Evolutionary conservation across 2,113 vertebrate species (phyloP).

Genomic region (Channa argus): DNA sequence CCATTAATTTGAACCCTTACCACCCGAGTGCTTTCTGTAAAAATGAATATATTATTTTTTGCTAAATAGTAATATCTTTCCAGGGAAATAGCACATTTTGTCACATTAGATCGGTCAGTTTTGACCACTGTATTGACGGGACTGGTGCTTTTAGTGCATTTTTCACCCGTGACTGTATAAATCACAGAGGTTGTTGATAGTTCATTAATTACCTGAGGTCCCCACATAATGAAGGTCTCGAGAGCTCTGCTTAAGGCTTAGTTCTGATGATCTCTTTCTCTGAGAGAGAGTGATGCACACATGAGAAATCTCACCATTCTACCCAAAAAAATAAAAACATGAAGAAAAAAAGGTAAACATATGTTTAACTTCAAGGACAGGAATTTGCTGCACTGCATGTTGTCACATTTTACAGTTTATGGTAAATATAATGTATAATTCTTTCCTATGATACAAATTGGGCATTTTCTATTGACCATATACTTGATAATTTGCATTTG

Average conservation of each 20-base stretch:
- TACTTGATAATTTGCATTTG: too few species aligned
- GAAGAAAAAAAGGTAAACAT: too few species aligned
- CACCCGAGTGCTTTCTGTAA: too few species aligned
- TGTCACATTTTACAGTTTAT: too few species aligned
- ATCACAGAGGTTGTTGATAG: conserved; percentile 46
- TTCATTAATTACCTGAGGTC: conserved; percentile 61
- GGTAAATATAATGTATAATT: too few species aligned
- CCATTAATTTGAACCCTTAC: too few species aligned
- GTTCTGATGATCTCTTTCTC: conserved; percentile 29
- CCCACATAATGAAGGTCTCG: conserved; percentile 50
- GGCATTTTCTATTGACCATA: too few species aligned
- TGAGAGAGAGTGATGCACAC: neutral
- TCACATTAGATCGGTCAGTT: conserved; percentile 6
- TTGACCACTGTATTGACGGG: conserved; percentile 4
- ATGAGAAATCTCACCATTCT: neutral
- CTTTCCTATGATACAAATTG: too few species aligned
- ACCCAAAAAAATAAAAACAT: too few species aligned
- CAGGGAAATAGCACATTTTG: neutral
- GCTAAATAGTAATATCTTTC: neutral
- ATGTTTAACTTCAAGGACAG: too few species aligned
- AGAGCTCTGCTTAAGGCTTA: conserved; percentile 37
- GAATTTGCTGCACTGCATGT: too few species aligned
- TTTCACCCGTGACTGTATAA: conserved; percentile 8
- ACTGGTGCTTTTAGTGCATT: neutral
- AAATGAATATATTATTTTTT: neutral